These are phyloP conservation scores for Anastrepha ludens DNA, from an alignment of 1,140 invertebrate species.

Conservation along the genomic window DNA sequence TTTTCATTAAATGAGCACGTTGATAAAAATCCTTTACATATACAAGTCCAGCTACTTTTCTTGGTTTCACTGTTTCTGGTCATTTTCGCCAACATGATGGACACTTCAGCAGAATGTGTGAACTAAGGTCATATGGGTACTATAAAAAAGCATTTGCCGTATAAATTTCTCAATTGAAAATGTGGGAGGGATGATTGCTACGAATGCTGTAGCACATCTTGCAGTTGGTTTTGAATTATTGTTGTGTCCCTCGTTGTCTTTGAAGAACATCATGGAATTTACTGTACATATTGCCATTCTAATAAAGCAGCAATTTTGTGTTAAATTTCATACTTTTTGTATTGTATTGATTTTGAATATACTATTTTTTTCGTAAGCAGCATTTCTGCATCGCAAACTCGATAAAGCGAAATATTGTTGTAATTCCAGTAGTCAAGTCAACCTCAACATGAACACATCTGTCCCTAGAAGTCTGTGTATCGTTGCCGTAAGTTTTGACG, in stretches of 20 bases:
- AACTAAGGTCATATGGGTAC: constrained; percentile 8
- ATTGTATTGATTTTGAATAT: constrained; percentile 33
- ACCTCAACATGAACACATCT: constrained; percentile 42
- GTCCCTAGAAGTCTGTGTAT: constrained; percentile 68
- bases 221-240: constrained; percentile 15
- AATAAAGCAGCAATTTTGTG: constrained; percentile 27
- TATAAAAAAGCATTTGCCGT: constrained; percentile 28
- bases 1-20: constrained; percentile 31
- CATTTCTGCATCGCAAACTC: constrained; percentile 44
- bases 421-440: constrained; percentile 35
- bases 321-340: constrained; percentile 48
- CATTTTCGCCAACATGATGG: neutral
- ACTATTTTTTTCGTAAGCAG: constrained; percentile 31
- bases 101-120: neutral
- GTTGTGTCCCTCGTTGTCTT: neutral
- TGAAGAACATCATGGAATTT: constrained; percentile 31
- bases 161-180: constrained; percentile 19
- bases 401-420: constrained; percentile 39
- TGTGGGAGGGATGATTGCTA: constrained; percentile 25
- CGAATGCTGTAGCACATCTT: neutral
- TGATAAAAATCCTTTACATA: constrained; percentile 29
- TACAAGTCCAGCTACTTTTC: constrained; percentile 22
- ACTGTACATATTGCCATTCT: constrained; percentile 50
- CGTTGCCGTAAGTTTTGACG: constrained; percentile 68
- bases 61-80: neutral